Conservation (phyloP, 2,113 vertebrate species). For the Butorides virescens region DNA sequence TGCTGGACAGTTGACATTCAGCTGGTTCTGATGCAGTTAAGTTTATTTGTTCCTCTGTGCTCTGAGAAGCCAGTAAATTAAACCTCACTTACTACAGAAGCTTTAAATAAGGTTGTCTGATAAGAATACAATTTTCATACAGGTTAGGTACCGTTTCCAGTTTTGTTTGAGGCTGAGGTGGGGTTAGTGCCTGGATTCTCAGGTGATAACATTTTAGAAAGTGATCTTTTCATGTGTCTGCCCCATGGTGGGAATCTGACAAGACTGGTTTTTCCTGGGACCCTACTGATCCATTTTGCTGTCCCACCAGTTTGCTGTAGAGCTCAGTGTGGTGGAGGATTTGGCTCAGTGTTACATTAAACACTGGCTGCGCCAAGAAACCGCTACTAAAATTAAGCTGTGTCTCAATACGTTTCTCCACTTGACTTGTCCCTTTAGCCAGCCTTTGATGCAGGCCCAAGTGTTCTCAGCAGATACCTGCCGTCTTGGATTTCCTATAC, state of each 20-base stretch:
- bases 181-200: neutral
- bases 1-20: neutral
- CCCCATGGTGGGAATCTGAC: neutral
- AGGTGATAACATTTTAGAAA: neutral
- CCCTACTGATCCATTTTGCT: neutral
- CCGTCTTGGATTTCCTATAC: neutral
- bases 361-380: neutral
- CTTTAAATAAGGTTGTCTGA: neutral
- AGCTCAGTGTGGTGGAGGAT: neutral
- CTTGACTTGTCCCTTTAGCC: neutral
- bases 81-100: neutral
- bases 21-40: neutral
- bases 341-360: neutral
- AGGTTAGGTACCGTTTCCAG: neutral
- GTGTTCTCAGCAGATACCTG: neutral
- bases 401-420: neutral
- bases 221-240: neutral
- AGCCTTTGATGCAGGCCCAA: neutral
- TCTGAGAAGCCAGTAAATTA: neutral
- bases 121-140: neutral
- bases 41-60: neutral
- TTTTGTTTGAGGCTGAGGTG: neutral
- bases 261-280: neutral
- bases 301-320: fast-evolving
- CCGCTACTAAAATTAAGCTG: neutral